These are phyloP conservation scores for Oligia fasciuncula DNA, from an alignment of 2,888 invertebrate genomes.

Conservation along the genomic window DNA sequence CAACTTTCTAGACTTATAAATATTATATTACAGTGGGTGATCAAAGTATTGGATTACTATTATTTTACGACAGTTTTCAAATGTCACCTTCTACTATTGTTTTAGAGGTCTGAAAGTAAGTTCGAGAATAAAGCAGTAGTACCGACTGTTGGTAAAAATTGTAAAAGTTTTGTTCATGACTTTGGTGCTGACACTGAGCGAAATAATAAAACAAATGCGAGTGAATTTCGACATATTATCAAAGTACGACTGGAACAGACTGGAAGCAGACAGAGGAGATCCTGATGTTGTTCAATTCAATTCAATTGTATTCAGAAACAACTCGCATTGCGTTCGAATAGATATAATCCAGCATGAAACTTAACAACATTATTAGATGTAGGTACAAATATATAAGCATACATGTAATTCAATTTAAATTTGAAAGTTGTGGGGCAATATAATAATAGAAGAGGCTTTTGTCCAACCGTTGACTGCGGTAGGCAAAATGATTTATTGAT, in stretches of 20 bases:
- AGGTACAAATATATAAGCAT: too few relatives aligned
- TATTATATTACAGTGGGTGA: background rate
- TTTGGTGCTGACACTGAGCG: background rate
- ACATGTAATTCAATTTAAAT: too few relatives aligned
- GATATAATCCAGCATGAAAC: too few relatives aligned
- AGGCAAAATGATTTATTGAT: background rate
- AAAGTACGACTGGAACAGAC: background rate
- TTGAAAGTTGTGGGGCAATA: background rate
- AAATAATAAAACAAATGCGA: background rate
- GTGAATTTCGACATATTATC: background rate
- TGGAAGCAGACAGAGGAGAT: background rate
- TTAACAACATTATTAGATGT: too few relatives aligned
- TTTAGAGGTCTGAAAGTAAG: background rate
- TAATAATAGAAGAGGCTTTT: too few relatives aligned
- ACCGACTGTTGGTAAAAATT: background rate
- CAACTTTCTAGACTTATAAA: background rate
- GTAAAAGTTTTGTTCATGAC: background rate
- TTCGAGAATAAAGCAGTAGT: background rate
- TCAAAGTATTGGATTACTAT: background rate
- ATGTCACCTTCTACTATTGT: background rate
- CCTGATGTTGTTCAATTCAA: background rate
- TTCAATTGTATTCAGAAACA: too few relatives aligned
- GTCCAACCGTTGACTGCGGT: background rate
- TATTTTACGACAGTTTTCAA: background rate
- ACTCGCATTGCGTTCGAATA: too few relatives aligned